Conservation (phyloP, 2,797 vertebrate species). For the Takifugu ocellatus region DNA sequence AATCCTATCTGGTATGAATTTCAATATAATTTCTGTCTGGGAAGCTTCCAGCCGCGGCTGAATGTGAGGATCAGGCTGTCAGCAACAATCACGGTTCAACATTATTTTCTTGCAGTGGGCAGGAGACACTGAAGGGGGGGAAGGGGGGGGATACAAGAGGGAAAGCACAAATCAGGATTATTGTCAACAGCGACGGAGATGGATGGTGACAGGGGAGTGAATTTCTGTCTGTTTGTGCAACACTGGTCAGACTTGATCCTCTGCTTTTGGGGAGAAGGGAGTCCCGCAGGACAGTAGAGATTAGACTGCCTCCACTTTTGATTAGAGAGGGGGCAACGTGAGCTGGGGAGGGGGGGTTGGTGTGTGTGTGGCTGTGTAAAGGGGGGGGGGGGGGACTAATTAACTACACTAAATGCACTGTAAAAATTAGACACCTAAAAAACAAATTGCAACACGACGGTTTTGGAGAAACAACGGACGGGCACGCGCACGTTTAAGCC, state of each 20-base stretch:
- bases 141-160: constrained; percentile 57
- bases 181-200: constrained; percentile 68
- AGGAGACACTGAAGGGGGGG: constrained; percentile 41
- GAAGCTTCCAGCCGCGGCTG: too few species aligned
- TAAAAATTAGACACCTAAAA: constrained; percentile 15
- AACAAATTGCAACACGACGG: too few species aligned
- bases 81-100: constrained; percentile 60
- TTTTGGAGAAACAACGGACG: constrained; percentile 13
- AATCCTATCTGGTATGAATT: too few species aligned
- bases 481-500: constrained; percentile 43
- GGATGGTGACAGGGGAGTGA: constrained; percentile 70
- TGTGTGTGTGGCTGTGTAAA: not conserved
- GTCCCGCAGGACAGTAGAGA: constrained; percentile 58
- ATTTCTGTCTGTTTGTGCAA: constrained; percentile 68
- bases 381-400: constrained; percentile 23
- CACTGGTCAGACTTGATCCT: constrained; percentile 63
- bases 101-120: constrained; percentile 57
- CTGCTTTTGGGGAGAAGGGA: constrained; percentile 45
- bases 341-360: constrained; percentile 31
- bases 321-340: constrained; percentile 53
- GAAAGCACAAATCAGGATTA: constrained; percentile 70
- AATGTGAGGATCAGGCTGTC: constrained; percentile 43
- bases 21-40: too few species aligned
- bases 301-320: constrained; percentile 65
- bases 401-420: constrained; percentile 28